Evolutionary conservation across 2,113 vertebrate genomes (phyloP), one percentile per base, ranked within the genome.

Genomic region (Paracanthobrama guichenoti): DNA sequence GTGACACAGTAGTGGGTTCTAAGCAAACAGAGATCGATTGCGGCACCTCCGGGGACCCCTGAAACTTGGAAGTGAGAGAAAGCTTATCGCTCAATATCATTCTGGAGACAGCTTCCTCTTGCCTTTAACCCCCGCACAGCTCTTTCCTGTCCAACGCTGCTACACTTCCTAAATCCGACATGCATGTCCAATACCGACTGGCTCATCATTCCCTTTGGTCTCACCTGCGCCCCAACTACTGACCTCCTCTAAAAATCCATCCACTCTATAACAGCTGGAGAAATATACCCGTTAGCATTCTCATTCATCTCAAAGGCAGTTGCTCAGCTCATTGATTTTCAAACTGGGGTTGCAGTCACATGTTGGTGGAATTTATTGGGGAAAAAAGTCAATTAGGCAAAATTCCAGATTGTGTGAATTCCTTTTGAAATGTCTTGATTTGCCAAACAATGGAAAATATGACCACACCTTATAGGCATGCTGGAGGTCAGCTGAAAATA

Each of bases 1-100:
- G 93, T 93, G 92, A 93, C 89, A 89, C 89, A 87, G 87, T 90
- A 92, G 93, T 90, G 91, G 90, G 91, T 93, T 92, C 89, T 88
- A 88, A 91, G 90, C 81, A 80, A 87, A 83, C 55, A 66, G 85
- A 28, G 90, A 94, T 95, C 93, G 89, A 94, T 94, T 91, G 89
- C 91, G 82, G 90, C 90, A 90, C 92, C 92, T 91, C 90, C 90
- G 89, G 92, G 93, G 92, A 90, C 90, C 89, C 85, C 89, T 90
- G 90, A 91, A 90, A 91, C 83, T 84, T 88, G 57, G 91, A 91
- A 90, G 90, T 89, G 93, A 93, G 92, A 93, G 90, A 89, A 89
- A 92, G 92, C 92, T 93, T 91, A 93, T 92, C 75, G 28, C 92
- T 92, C 87, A 76, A 92, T 91, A 92, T 91, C 90, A 93, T 91